These are phyloP conservation scores for Grantiella picta DNA, from an alignment of 2,113 vertebrate genomes.

Conservation along the genomic window DNA sequence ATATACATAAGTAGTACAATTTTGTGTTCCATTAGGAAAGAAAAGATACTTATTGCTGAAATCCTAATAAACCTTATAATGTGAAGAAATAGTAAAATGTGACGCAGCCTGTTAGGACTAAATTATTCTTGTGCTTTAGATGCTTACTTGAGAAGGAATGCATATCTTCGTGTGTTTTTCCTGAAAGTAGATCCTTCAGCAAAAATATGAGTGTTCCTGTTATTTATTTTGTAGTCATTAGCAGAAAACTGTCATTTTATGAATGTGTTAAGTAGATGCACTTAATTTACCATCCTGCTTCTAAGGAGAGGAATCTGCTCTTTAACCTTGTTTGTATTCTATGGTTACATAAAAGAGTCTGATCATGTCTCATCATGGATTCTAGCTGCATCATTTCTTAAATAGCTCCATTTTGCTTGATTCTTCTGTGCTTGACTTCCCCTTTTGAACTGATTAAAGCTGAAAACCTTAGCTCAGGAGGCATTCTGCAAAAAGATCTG, in stretches of 20 bases:
- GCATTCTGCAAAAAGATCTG: neutral
- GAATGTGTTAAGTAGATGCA: neutral
- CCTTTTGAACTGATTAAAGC: neutral
- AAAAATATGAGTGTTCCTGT: neutral
- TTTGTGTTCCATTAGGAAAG: neutral
- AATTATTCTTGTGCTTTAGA: neutral
- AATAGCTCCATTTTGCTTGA: neutral
- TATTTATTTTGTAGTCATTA: neutral
- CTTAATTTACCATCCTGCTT: neutral
- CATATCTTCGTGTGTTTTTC: neutral
- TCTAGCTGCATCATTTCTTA: neutral
- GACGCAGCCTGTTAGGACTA: neutral
- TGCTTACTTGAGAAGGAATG: neutral
- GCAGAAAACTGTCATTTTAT: neutral
- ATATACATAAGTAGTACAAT: neutral
- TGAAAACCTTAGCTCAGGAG: neutral
- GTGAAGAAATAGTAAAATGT: neutral
- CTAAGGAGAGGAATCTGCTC: neutral
- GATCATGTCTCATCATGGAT: neutral
- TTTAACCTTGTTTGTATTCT: neutral
- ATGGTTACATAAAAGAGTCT: neutral
- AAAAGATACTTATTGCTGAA: neutral
- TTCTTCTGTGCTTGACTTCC: neutral
- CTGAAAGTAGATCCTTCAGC: neutral
- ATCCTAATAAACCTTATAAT: neutral